These are phyloP conservation scores for Rhineura floridana DNA, from an alignment of 2,113 vertebrate genomes.

Conservation along the genomic window DNA sequence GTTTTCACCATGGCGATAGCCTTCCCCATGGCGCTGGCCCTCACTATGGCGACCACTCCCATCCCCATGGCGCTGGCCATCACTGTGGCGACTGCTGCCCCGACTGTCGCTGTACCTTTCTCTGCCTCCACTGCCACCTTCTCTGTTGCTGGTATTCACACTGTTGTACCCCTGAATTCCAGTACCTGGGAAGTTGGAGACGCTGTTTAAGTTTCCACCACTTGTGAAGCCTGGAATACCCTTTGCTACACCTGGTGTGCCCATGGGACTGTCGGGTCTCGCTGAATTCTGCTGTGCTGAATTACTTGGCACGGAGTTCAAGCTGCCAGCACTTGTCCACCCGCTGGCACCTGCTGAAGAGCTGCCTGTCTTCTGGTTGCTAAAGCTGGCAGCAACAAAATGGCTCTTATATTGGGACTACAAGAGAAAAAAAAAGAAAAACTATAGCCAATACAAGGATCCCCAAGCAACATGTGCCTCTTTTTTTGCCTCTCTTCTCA, in stretches of 20 bases:
- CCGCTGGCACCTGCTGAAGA: slow-evolving; percentile 86
- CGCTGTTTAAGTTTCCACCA: slow-evolving; percentile 76
- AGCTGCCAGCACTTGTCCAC: slow-evolving; percentile 97
- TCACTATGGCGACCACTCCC: slow-evolving; percentile 70
- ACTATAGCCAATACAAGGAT: not conserved
- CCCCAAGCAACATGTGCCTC: fast-evolving
- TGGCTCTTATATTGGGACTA: slow-evolving; percentile 98
- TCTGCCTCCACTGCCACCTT: slow-evolving; percentile 62
- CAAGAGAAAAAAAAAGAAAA: slow-evolving; percentile 23
- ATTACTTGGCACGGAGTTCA: slow-evolving; percentile 90
- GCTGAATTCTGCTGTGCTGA: slow-evolving; percentile 71
- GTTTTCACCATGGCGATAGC: slow-evolving; percentile 54
- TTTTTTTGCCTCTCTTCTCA: not conserved
- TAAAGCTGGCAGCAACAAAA: slow-evolving; percentile 93
- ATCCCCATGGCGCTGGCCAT: slow-evolving; percentile 74
- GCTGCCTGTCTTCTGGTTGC: slow-evolving; percentile 89
- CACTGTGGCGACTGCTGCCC: slow-evolving; percentile 69
- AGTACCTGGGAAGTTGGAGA: slow-evolving; percentile 74
- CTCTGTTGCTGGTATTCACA: slow-evolving; percentile 67
- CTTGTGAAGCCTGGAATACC: slow-evolving; percentile 71
- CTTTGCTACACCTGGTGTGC: slow-evolving; percentile 49
- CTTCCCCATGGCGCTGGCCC: slow-evolving; percentile 61
- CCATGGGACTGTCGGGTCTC: slow-evolving; percentile 44
- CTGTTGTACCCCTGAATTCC: slow-evolving; percentile 63
- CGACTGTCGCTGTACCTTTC: slow-evolving; percentile 71